phyloP scores from a whole-genome alignment of 2,113 vertebrate species.

The Lamprologus ornatipinnis region DNA sequence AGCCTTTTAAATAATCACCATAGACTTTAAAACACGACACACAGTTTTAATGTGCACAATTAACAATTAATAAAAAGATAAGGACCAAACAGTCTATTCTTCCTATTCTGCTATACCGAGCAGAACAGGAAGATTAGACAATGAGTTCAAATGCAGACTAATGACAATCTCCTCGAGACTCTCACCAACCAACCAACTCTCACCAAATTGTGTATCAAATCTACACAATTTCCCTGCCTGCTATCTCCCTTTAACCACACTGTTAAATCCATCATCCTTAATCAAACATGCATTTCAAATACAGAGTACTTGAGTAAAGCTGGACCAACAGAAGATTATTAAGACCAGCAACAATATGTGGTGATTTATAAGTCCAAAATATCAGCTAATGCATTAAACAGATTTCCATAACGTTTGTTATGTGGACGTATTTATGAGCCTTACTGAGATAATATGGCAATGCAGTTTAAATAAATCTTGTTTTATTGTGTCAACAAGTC shows the following conservation, averaged over 20 bases:
- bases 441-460: neutral
- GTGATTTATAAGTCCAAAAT: neutral
- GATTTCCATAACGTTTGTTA: neutral
- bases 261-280: neutral
- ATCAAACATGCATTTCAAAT: neutral
- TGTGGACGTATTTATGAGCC: neutral
- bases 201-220: neutral
- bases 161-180: neutral
- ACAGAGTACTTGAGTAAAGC: neutral
- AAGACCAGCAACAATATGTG: neutral
- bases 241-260: neutral
- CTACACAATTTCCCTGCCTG: neutral
- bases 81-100: neutral
- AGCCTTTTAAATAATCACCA: neutral
- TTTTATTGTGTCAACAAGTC: neutral
- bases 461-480: neutral
- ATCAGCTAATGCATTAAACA: accelerated
- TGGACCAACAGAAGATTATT: neutral
- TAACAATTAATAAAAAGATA: neutral
- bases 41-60: neutral
- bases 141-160: neutral
- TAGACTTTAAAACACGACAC: neutral
- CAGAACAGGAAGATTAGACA: neutral
- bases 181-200: neutral
- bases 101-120: neutral